phyloP scores from a whole-genome alignment of 2,113 vertebrate species.

The Glareola pratincola region DNA sequence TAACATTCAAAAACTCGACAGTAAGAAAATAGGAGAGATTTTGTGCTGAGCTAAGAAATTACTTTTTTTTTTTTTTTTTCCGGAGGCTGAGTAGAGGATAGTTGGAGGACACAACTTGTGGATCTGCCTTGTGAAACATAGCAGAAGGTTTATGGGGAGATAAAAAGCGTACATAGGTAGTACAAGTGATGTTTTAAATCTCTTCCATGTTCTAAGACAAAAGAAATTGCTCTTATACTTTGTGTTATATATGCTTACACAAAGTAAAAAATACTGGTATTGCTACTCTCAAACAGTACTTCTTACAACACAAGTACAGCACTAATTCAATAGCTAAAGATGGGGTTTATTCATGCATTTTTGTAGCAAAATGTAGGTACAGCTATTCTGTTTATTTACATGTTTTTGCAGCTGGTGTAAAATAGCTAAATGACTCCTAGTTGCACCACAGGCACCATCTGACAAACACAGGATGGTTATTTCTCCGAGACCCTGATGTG shows the following conservation, averaged over 20 bases:
- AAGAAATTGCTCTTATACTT: neutral
- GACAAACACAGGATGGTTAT: neutral
- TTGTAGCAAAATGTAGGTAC: neutral
- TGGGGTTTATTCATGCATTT: neutral
- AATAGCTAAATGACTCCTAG: neutral
- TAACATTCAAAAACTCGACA: neutral
- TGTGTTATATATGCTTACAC: neutral
- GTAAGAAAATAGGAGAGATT: neutral
- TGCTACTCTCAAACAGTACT: neutral
- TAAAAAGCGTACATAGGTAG: neutral
- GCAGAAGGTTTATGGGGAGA: neutral
- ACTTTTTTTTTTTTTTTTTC: neutral
- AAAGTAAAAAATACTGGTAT: neutral
- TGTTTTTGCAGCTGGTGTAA: neutral
- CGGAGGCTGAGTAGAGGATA: neutral
- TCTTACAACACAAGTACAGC: neutral
- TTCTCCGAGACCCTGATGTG: neutral
- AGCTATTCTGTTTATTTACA: neutral
- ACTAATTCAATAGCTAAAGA: neutral
- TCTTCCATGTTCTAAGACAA: neutral
- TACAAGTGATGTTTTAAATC: neutral
- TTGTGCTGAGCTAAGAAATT: neutral
- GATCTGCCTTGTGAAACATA: neutral
- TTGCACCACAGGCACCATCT: neutral
- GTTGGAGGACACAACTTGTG: neutral